Conservation (phyloP, 2,888 invertebrate genomes). For the Pemphredon lugubris region DNA sequence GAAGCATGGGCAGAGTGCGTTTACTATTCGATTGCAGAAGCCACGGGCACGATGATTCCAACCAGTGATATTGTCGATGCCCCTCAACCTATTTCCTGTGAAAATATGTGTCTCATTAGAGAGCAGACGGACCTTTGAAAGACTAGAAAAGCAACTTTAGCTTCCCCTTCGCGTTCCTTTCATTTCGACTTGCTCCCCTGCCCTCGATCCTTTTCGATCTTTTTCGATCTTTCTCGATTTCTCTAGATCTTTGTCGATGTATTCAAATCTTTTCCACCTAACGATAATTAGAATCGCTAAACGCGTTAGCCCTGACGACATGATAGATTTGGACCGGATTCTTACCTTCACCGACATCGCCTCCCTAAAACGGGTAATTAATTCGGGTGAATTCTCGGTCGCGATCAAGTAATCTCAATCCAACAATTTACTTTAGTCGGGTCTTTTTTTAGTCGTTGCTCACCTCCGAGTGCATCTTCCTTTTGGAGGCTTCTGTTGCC, state of each 20-base stretch:
- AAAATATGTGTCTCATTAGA: constrained; percentile 64
- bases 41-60: constrained; percentile 81
- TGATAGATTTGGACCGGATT: too few species aligned
- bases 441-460: too few species aligned
- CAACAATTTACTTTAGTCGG: too few species aligned
- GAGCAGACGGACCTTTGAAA: background rate
- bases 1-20: constrained; percentile 79
- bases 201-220: background rate
- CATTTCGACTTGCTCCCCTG: background rate
- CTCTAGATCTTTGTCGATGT: too few species aligned
- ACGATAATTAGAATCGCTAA: too few species aligned
- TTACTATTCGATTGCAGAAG: constrained; percentile 80
- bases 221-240: too few species aligned
- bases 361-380: constrained; percentile 71
- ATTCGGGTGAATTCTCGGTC: background rate
- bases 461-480: constrained; percentile 75
- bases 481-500: constrained; percentile 79
- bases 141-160: background rate
- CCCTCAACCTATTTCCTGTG: constrained; percentile 78
- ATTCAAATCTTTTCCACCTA: too few species aligned
- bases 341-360: constrained; percentile 72
- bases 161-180: too few species aligned
- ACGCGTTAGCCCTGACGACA: too few species aligned
- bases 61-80: constrained; percentile 74
- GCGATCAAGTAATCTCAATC: too few species aligned